Evolutionary conservation across 2,888 invertebrate species (phyloP), one percentile per base, ranked within the genome.

Genomic region (Lysandra bellargus): DNA sequence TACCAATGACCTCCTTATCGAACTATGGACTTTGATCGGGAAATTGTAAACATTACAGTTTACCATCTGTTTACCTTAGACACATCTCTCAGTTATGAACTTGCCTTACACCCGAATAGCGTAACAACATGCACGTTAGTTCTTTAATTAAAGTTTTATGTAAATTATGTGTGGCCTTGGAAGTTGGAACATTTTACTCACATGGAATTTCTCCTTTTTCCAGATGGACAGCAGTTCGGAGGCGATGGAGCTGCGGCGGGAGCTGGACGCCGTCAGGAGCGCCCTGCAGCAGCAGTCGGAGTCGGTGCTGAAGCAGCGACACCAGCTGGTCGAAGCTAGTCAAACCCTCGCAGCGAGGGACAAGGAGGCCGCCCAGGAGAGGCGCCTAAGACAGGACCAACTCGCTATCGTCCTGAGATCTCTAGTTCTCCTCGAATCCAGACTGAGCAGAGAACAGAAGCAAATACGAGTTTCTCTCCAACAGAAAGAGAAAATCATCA

Each of bases 401-500:
- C 94, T 97, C 44, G 96, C 96, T 4, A 94, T 96, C 82, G 96
- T 97, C 49, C 92, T 97, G 7, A 95, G 97, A 76, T 96, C 97
- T 4, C 90, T 97, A 80, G 95, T 97, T 69, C 95, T 96, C 69
- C 95, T 97, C 78, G 97, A 97, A 88, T 96, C 97, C 9, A 95
- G 97, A 9, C 92, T 97, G 40, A 95, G 96, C 77, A 96, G 96
- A 86, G 97, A 97, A 87, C 97, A 97, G 86, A 96, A 96, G 84
- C 95, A 95, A 84, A 97, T 97, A 83, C 95, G 96, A 80, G 95
- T 96, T 80, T 95, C 96, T 78, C 92, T 97, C 30, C 95, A 95
- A 81, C 96, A 97, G 86, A 97, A 97, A 87, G 97, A 97, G 86
- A 96, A 95, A 85, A 95, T 97, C 76, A 97, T 97, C 81, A 95